Conservation (phyloP, 2,888 invertebrate genomes). For the Drosophila demipolita region DNA sequence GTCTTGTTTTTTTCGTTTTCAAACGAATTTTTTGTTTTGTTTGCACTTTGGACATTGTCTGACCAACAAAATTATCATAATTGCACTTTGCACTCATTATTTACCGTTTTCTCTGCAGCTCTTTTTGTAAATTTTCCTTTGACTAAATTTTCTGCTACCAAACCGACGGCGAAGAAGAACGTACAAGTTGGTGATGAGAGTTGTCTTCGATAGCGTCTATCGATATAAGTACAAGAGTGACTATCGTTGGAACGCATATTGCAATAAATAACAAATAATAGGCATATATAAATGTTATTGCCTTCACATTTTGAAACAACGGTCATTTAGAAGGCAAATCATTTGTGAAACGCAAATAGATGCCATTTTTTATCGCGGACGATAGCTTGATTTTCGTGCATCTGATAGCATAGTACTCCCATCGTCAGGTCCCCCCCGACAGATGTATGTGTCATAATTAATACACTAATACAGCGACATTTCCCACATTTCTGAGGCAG, state of each 20-base stretch:
- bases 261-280: neutral
- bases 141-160: constrained; percentile 67
- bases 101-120: constrained; percentile 59
- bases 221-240: constrained; percentile 32
- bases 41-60: constrained; percentile 36
- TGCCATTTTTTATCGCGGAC: neutral
- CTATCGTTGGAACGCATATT: constrained; percentile 39
- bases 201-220: constrained; percentile 29
- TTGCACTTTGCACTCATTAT: constrained; percentile 63
- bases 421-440: constrained; percentile 47
- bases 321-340: neutral
- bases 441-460: constrained; percentile 39
- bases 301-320: neutral
- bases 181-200: constrained; percentile 61
- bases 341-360: neutral
- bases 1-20: constrained; percentile 48
- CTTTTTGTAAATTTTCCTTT: constrained; percentile 59
- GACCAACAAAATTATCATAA: constrained; percentile 12
- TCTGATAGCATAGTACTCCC: constrained; percentile 33
- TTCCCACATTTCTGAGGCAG: constrained; percentile 61
- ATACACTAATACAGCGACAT: constrained; percentile 58
- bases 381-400: constrained; percentile 8
- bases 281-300: constrained; percentile 34
- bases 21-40: constrained; percentile 9
- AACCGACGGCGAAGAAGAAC: constrained; percentile 63